These are phyloP conservation scores for Pangasianodon hypophthalmus DNA, from an alignment of 2,113 vertebrate genomes.

Conservation along the genomic window DNA sequence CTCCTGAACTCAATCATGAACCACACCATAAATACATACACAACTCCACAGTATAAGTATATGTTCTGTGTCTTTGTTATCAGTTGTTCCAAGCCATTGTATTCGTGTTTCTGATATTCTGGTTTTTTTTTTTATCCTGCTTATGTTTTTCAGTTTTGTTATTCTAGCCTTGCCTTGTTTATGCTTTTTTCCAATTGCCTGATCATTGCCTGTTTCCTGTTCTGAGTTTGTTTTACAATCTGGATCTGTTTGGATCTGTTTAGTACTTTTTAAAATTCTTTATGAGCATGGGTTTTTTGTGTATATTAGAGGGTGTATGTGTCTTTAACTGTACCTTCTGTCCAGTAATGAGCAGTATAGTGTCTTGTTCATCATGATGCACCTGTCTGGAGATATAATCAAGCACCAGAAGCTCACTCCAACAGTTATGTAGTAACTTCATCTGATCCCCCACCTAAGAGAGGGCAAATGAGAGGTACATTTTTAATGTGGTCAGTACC, in stretches of 20 bases:
- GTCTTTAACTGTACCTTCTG: conserved; percentile 78
- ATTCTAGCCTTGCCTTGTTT: neutral
- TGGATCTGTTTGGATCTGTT: no score
- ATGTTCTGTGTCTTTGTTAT: neutral
- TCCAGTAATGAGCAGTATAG: conserved; percentile 84
- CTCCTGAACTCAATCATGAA: neutral
- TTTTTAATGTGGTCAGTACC: conserved; percentile 4
- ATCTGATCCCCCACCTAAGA: conserved; percentile 91
- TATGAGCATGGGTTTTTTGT: neutral
- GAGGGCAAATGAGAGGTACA: neutral
- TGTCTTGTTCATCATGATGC: conserved; percentile 81
- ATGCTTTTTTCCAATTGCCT: no score
- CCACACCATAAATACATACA: neutral
- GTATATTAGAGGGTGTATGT: neutral
- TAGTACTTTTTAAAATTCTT: no score
- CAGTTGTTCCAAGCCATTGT: neutral
- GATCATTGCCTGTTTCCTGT: no score
- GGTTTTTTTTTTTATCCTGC: neutral
- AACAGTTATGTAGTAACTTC: conserved; percentile 90
- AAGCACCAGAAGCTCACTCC: conserved; percentile 89
- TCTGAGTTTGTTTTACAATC: no score
- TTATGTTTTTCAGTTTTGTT: neutral
- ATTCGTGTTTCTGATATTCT: neutral
- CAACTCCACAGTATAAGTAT: neutral
- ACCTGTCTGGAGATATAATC: conserved; percentile 89